Conservation (phyloP, 2,888 invertebrate genomes). For the Meliscaeva auricollis region DNA sequence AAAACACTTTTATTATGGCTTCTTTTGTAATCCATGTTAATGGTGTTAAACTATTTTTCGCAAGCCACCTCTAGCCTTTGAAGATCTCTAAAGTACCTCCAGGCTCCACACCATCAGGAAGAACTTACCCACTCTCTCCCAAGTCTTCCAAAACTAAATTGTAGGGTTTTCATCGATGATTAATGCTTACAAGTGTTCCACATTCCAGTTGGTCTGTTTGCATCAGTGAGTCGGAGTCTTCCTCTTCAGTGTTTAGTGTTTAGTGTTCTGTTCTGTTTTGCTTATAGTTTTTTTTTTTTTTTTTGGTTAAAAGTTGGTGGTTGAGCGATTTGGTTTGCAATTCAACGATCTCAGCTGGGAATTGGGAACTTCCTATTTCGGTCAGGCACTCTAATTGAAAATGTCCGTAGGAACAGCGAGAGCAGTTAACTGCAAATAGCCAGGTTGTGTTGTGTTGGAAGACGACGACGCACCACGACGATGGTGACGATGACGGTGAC, state of each 20-base stretch:
- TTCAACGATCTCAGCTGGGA: slow-evolving; percentile 16
- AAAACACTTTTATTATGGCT: slow-evolving; percentile 73
- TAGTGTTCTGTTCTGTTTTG: not conserved
- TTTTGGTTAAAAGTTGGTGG: not conserved
- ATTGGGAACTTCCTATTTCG: slow-evolving; percentile 49
- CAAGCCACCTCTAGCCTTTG: slow-evolving; percentile 39
- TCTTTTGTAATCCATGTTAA: slow-evolving; percentile 66
- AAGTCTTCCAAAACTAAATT: slow-evolving; percentile 52
- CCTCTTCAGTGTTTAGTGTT: slow-evolving; percentile 1
- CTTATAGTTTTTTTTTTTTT: no score
- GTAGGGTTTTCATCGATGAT: slow-evolving; percentile 61
- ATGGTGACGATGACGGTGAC: not conserved
- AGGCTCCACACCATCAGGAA: not conserved
- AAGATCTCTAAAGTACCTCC: slow-evolving; percentile 21
- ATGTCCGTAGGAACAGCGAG: slow-evolving; percentile 50
- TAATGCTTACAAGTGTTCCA: no score
- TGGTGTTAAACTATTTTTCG: slow-evolving; percentile 62
- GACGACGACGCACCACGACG: no score
- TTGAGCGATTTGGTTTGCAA: slow-evolving; percentile 29
- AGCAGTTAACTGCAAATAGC: slow-evolving; percentile 35
- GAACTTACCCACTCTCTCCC: not conserved
- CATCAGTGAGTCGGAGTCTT: slow-evolving; percentile 35
- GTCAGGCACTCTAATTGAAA: slow-evolving; percentile 70
- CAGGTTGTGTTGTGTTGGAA: not conserved
- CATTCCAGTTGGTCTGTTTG: no score